A percentile compares a stretch with the other conserved stretches of the same genome.
phyloP scores from a whole-genome alignment of 2,113 vertebrate species.

The Pelusios castaneus region DNA sequence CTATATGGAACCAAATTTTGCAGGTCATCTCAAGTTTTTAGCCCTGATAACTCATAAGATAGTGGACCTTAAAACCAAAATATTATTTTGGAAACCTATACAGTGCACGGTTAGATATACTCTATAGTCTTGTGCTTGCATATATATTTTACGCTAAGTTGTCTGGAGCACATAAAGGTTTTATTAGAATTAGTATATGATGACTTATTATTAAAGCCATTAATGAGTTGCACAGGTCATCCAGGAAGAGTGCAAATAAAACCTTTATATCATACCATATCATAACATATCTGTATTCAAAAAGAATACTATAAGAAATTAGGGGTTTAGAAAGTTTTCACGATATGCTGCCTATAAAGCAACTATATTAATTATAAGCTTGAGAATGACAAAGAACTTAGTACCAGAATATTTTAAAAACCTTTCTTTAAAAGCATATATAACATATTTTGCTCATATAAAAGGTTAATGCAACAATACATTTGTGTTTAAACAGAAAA shows the following conservation, averaged over 20 bases:
- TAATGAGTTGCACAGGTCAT: too few relatives aligned
- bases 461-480: background rate
- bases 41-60: background rate
- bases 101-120: background rate
- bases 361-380: background rate
- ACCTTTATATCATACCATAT: background rate
- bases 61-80: background rate
- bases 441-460: background rate
- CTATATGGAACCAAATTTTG: background rate
- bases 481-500: background rate
- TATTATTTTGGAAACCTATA: background rate
- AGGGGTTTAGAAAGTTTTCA: background rate
- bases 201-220: background rate
- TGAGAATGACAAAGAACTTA: background rate
- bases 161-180: background rate
- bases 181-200: background rate
- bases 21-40: background rate
- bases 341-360: background rate
- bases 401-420: background rate
- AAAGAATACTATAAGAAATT: background rate
- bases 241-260: background rate
- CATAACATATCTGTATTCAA: background rate
- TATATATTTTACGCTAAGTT: background rate
- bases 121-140: background rate
- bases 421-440: background rate